phyloP scores from a whole-genome alignment of 2,797 vertebrate species.

The Caiman crocodilus region DNA sequence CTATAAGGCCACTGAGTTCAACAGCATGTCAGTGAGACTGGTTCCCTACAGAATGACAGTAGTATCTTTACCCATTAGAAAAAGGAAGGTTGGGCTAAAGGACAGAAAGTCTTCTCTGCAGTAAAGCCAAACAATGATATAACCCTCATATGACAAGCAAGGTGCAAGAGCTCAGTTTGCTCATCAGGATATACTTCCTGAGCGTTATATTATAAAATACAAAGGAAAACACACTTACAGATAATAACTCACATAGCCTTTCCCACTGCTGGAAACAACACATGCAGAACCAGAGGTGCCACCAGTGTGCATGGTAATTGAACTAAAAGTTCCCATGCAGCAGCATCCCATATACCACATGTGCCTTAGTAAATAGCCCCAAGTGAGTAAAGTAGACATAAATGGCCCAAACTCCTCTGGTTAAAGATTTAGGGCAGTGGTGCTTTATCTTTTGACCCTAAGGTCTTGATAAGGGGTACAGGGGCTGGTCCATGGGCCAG shows the following conservation, averaged over 20 bases:
- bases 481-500: too few species aligned
- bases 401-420: neutral
- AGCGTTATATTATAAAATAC: neutral
- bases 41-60: neutral
- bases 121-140: neutral
- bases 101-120: neutral
- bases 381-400: neutral
- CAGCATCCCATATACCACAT: neutral
- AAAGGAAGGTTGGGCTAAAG: neutral
- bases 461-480: too few species aligned
- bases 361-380: neutral
- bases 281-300: neutral
- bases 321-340: neutral
- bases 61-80: slow-evolving; percentile 32
- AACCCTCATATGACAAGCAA: neutral
- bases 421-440: neutral
- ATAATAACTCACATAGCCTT: neutral
- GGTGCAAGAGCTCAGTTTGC: neutral
- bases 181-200: slow-evolving; percentile 2
- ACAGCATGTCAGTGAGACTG: slow-evolving; percentile 7
- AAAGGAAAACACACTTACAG: neutral
- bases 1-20: neutral
- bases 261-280: neutral
- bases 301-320: neutral
- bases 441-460: too few species aligned